Conservation (phyloP, 2,113 vertebrate genomes). For the Malaclemys terrapin region DNA sequence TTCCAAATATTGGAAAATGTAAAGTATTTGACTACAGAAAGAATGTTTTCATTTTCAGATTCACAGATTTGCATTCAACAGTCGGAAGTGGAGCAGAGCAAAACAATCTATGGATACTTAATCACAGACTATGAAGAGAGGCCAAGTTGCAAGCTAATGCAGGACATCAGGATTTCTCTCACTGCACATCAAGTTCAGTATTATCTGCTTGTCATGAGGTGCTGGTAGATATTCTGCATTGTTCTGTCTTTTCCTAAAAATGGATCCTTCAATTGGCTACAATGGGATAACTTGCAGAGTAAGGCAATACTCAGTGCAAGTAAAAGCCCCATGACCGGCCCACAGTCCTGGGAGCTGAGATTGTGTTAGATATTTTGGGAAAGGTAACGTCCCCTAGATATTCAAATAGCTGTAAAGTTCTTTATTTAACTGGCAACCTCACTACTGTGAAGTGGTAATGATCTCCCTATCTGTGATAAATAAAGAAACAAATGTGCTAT, state of each 20-base stretch:
- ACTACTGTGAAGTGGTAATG: constrained; percentile 74
- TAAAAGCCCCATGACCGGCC: constrained; percentile 39
- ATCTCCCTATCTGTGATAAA: constrained; percentile 73
- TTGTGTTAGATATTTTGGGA: constrained; percentile 73
- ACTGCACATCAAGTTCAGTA: constrained; percentile 59
- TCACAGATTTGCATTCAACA: not conserved
- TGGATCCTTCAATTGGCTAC: constrained; percentile 55
- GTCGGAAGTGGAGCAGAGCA: constrained; percentile 6
- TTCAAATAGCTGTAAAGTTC: constrained; percentile 74
- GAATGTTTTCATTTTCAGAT: not conserved
- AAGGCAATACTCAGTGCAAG: constrained; percentile 15
- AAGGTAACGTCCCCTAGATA: constrained; percentile 78
- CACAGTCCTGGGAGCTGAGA: constrained; percentile 49
- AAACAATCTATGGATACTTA: constrained; percentile 52
- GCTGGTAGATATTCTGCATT: constrained; percentile 37
- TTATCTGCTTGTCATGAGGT: constrained; percentile 48
- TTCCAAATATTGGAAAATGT: not conserved
- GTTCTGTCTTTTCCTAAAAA: constrained; percentile 65
- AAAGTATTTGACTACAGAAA: not conserved
- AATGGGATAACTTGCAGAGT: not conserved
- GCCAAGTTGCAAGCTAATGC: constrained; percentile 65
- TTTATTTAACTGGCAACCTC: constrained; percentile 74
- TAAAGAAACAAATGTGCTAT: constrained; percentile 64
- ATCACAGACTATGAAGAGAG: constrained; percentile 74
- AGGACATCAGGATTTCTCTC: constrained; percentile 69